phyloP scores from a whole-genome alignment of 2,797 vertebrate species.

The Rhynchotus rufescens region DNA sequence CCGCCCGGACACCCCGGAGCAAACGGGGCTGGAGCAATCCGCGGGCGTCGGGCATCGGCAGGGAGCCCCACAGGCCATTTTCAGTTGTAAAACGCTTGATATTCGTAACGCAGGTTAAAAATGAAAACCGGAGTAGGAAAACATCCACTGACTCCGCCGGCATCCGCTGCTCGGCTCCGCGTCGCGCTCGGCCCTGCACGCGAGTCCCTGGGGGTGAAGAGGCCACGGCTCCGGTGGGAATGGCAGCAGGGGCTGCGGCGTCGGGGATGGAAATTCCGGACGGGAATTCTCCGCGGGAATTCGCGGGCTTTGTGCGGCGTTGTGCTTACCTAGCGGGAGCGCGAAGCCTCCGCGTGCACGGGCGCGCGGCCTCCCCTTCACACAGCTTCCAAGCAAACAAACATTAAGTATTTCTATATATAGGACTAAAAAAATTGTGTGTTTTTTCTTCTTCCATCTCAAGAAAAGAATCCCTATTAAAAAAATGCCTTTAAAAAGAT shows the following conservation, averaged over 20 bases:
- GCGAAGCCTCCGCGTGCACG: not conserved
- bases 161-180: too few relatives aligned
- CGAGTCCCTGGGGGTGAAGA: too few relatives aligned
- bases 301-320: not conserved
- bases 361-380: not conserved
- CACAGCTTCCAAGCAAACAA: conserved; percentile 1
- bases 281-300: too few relatives aligned
- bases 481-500: conserved; percentile 21
- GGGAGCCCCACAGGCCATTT: not conserved
- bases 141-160: not conserved
- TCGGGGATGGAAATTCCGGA: too few relatives aligned
- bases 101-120: not conserved
- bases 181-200: too few relatives aligned
- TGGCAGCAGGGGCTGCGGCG: too few relatives aligned
- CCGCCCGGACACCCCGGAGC: too few relatives aligned
- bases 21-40: too few relatives aligned
- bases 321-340: conserved; percentile 73
- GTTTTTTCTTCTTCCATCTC: not conserved
- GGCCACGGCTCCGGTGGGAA: too few relatives aligned
- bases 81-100: not conserved
- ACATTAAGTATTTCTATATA: conserved; percentile 9
- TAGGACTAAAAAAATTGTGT: not conserved
- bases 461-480: not conserved
- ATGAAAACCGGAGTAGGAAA: not conserved
- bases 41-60: not conserved